Percentiles rank a stretch among this genome's conserved stretches.
Conservation (phyloP, 2,113 vertebrate genomes). For the Indri indri region DNA sequence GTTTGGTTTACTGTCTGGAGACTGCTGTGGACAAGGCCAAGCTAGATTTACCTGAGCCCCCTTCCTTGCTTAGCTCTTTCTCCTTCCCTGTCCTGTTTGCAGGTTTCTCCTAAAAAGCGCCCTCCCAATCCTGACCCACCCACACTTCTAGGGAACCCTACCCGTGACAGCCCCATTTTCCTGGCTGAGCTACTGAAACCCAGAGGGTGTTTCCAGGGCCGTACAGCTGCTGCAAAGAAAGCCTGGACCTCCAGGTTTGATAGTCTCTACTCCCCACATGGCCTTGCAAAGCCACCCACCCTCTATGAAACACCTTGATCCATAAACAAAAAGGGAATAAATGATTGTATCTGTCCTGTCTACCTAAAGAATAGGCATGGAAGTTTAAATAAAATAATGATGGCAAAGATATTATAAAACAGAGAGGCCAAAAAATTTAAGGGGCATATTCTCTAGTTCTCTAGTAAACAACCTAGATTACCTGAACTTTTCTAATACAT, state of each 20-base stretch:
- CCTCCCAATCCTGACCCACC: not conserved
- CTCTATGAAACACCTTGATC: not conserved
- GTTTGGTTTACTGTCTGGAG: not conserved
- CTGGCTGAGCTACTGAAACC: not conserved
- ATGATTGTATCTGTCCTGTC: not conserved
- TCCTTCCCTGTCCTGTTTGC: not conserved
- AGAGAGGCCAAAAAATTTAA: not conserved
- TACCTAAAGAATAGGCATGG: not conserved
- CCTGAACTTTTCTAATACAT: not conserved
- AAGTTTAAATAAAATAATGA: not conserved
- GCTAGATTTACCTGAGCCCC: rapidly evolving
- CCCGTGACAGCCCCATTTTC: not conserved
- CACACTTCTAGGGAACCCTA: not conserved
- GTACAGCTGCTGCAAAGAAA: not conserved
- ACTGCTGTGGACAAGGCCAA: not conserved
- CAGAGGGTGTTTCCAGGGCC: too few species aligned
- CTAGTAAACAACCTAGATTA: not conserved
- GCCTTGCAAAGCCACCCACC: not conserved
- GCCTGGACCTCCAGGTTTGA: not conserved
- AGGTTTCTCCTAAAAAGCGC: not conserved
- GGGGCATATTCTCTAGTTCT: not conserved
- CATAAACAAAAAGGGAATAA: not conserved
- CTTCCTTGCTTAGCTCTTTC: not conserved
- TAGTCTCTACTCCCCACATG: not conserved
- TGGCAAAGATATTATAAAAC: not conserved